phyloP scores from a whole-genome alignment of 2,113 vertebrate species.

The Pteronura brasiliensis region DNA sequence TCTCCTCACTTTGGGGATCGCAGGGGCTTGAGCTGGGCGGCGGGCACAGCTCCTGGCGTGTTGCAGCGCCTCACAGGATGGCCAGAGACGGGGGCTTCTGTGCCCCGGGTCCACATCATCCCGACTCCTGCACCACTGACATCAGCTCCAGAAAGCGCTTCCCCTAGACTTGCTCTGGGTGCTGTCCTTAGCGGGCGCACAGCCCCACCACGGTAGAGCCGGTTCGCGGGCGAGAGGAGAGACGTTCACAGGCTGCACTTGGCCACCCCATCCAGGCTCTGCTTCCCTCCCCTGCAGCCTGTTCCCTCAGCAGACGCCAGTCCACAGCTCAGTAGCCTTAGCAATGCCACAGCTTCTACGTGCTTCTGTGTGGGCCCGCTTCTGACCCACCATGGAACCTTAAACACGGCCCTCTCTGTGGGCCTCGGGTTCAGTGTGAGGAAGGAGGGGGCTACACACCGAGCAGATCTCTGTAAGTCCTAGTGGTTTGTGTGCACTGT shows the following conservation, averaged over 20 bases:
- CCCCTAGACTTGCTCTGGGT: rapidly evolving
- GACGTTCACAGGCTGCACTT: not conserved
- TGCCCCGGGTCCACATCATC: not conserved
- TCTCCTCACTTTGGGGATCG: not conserved
- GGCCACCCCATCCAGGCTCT: not conserved
- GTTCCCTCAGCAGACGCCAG: not conserved
- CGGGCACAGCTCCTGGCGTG: rapidly evolving
- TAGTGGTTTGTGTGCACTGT: not conserved
- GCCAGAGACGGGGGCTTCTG: rapidly evolving
- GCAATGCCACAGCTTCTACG: not conserved
- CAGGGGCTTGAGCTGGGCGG: not conserved
- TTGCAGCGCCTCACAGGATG: not conserved
- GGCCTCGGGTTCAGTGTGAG: not conserved
- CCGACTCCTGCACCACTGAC: rapidly evolving
- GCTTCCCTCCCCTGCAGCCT: not conserved
- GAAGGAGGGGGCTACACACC: not conserved
- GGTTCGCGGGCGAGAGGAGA: no score
- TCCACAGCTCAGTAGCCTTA: not conserved
- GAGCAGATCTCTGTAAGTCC: not conserved
- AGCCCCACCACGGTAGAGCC: no score
- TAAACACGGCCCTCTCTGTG: not conserved
- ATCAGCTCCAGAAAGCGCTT: not conserved
- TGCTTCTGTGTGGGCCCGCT: not conserved
- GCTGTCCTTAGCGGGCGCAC: not conserved
- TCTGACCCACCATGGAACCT: not conserved